Evolutionary conservation across 2,113 vertebrate genomes (phyloP).

Genomic region (Psilopogon haemacephalus): DNA sequence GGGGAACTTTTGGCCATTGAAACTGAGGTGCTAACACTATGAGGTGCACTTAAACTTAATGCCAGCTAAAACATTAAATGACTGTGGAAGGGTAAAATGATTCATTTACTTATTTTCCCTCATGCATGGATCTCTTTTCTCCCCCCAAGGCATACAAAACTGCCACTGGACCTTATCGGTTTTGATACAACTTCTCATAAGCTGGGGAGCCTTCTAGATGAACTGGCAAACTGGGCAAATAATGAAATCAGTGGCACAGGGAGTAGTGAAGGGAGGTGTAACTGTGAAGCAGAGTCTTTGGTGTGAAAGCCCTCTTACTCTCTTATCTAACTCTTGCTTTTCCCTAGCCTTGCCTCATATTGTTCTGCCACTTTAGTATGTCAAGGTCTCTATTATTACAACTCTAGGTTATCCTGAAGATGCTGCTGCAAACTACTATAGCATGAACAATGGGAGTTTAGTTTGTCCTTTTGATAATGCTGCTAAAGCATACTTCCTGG

Average conservation of each 20-base stretch:
- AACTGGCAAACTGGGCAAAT: neutral
- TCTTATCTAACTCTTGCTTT: conserved; percentile 54
- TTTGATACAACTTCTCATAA: conserved; percentile 44
- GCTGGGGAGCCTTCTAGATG: neutral
- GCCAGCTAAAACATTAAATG: neutral
- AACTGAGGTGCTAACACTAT: neutral
- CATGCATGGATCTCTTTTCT: neutral
- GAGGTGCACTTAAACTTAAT: neutral
- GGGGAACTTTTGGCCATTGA: neutral
- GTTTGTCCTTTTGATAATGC: neutral
- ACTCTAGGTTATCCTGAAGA: conserved; percentile 47
- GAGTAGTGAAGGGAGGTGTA: conserved; percentile 49
- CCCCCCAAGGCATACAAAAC: conserved; percentile 12
- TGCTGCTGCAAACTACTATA: conserved; percentile 19
- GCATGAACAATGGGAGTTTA: neutral
- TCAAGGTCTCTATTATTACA: conserved; percentile 39
- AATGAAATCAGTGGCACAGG: conserved; percentile 47
- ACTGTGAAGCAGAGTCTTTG: conserved; percentile 56
- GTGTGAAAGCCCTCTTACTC: conserved; percentile 57
- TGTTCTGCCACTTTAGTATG: conserved; percentile 48
- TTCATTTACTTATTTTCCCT: neutral
- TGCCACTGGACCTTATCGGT: conserved; percentile 41
- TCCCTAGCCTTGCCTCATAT: conserved; percentile 6
- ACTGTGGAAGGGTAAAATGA: neutral
- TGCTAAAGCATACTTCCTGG: neutral